Conservation (phyloP, 2,888 invertebrate species). For the Drosophila emarginata region DNA sequence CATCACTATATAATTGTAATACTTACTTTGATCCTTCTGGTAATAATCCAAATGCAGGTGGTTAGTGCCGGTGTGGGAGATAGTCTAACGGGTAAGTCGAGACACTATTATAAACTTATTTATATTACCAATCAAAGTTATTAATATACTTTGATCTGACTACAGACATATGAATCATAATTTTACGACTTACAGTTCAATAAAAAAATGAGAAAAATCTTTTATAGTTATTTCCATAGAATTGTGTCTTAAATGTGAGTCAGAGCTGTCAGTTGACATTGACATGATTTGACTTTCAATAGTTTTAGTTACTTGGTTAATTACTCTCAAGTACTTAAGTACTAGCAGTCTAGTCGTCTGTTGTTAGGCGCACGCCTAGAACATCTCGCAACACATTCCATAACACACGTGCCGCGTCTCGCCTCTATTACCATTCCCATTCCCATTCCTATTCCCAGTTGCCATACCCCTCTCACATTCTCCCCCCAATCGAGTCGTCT, state of each 20-base stretch:
- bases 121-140: constrained; percentile 2
- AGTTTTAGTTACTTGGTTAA: constrained; percentile 4
- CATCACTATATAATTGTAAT: constrained; percentile 19
- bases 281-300: constrained; percentile 4
- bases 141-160: too few relatives aligned
- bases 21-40: constrained; percentile 36
- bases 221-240: not conserved
- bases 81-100: constrained; percentile 60
- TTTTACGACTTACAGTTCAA: constrained; percentile 12
- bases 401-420: constrained; percentile 35
- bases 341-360: constrained; percentile 7
- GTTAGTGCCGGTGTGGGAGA: constrained; percentile 44
- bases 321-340: not conserved
- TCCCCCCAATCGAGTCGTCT: not conserved
- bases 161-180: constrained; percentile 12
- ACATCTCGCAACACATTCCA: constrained; percentile 47
- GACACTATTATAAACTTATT: not conserved
- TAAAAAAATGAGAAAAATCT: not conserved
- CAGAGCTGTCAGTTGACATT: not conserved
- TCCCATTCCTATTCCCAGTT: constrained; percentile 18
- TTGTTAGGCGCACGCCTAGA: constrained; percentile 36
- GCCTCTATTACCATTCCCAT: not conserved
- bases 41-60: constrained; percentile 42
- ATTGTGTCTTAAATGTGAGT: not conserved
- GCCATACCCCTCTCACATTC: constrained; percentile 10